Percentiles rank a stretch among this genome's conserved stretches.
These are phyloP conservation scores for Eumerus sabulonum DNA, from an alignment of 2,888 invertebrate genomes.

Conservation along the genomic window DNA sequence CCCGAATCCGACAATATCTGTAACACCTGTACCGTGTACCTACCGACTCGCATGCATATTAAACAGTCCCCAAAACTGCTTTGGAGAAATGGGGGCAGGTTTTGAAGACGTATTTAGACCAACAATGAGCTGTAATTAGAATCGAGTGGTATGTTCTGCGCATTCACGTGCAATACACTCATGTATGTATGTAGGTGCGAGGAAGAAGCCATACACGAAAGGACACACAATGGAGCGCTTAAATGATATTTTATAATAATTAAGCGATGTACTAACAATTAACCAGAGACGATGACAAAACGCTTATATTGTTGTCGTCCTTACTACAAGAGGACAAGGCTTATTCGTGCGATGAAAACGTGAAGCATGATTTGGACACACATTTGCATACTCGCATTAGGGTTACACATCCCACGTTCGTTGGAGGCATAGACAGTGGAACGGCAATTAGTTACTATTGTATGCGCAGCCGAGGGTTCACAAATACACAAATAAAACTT, in stretches of 20 bases:
- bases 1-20: constrained; percentile 4
- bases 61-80: constrained; percentile 18
- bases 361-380: neutral
- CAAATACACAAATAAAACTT: constrained; percentile 21
- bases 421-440: constrained; percentile 1
- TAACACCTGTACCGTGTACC: constrained; percentile 32
- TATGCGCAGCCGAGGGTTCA: constrained; percentile 21
- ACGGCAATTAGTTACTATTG: constrained; percentile 55
- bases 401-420: neutral
- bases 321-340: neutral
- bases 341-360: neutral
- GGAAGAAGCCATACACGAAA: constrained; percentile 16
- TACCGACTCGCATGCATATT: constrained; percentile 35
- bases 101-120: constrained; percentile 40
- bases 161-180: neutral
- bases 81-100: constrained; percentile 1
- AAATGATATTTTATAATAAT: constrained; percentile 65
- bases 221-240: constrained; percentile 28
- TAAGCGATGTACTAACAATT: constrained; percentile 59
- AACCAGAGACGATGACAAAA: constrained; percentile 48
- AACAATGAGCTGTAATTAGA: constrained; percentile 44
- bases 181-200: neutral
- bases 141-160: constrained; percentile 12
- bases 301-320: constrained; percentile 29
- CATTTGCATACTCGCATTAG: constrained; percentile 42